Percentiles rank a stretch among this genome's conserved stretches.
Evolutionary conservation across 2,888 invertebrate species (phyloP).

Genomic region (Matsumyia berberina): DNA sequence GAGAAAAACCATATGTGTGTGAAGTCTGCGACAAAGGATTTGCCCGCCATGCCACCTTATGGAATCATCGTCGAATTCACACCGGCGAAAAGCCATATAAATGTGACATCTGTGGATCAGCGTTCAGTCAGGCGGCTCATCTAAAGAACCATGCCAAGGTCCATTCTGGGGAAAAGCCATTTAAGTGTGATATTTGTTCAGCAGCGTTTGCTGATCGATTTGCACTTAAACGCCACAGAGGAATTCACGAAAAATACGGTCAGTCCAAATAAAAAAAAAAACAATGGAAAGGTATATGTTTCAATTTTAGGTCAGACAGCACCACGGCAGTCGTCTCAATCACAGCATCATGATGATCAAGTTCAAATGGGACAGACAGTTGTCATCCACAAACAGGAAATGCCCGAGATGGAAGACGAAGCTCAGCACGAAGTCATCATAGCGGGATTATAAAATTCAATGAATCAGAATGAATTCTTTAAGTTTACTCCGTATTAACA

Average conservation of each 20-base stretch:
- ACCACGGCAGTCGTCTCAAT: constrained; percentile 84
- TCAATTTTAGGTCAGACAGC: constrained; percentile 82
- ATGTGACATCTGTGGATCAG: constrained; percentile 94
- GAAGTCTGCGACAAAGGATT: constrained; percentile 95
- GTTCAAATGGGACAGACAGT: constrained; percentile 78
- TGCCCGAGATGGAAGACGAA: constrained; percentile 84
- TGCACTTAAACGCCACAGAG: constrained; percentile 93
- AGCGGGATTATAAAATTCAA: constrained; percentile 82
- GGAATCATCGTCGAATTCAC: constrained; percentile 95
- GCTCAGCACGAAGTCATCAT: constrained; percentile 83
- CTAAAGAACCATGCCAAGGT: constrained; percentile 94
- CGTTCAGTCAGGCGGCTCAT: constrained; percentile 95
- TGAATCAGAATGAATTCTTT: constrained; percentile 56
- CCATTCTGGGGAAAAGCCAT: constrained; percentile 92
- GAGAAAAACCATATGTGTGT: constrained; percentile 94
- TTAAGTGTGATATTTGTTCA: constrained; percentile 92
- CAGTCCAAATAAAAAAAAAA: constrained; percentile 75
- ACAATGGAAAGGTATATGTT: neutral
- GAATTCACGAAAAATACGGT: constrained; percentile 95
- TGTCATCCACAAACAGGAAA: constrained; percentile 83
- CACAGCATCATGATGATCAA: constrained; percentile 74
- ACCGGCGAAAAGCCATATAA: constrained; percentile 88
- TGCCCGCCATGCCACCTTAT: constrained; percentile 93
- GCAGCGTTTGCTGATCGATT: constrained; percentile 95
- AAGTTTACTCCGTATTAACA: constrained; percentile 67